Base-by-base conservation (phyloP, 1,140 invertebrate genomes). In the Microplitis demolitor region DNA sequence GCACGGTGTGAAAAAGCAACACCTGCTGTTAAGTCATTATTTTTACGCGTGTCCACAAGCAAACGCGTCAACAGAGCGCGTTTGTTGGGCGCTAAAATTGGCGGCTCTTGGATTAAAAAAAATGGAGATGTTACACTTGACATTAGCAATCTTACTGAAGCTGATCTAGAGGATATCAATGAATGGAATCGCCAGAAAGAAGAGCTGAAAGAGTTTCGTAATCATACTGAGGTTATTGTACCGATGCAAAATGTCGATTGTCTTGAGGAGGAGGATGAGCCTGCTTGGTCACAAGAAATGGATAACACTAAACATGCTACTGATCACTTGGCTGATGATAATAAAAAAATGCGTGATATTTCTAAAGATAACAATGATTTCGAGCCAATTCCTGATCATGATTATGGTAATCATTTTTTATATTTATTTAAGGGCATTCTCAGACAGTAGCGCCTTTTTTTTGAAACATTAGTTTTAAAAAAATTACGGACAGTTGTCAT, bases 1-100 rank as follows among this genome's bases (percentile, higher is more conserved):
- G 80, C 79, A 6, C 69, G 78, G n/a, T 85, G 82, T 72, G 72
- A 78, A 33, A 84, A 84, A 37, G 82, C 80, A 69, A 78, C 82
- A 0, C 79, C 80, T 39, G 78, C 82, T 24, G 69, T 84, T 0
- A 77, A 70, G 33, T 76, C 79, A 68, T 78, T 81, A 61, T 85
- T 85, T 53, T 78, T 82, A 53, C 78, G 81, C 67, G 76, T 80
- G 6, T 78, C 78, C 2, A 78, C 76, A 5, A 80, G 77, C 4
- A 83, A 84, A 50, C 79, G 74, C 66, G 76, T 79, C 5, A 83
- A 82, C 24, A 60, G 71, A 74, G 76, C 78, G 3, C 78, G 77
- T 62, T 77, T 80, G 3, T 75, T 78, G 54, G 73, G 72, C 31
- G 73, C 79, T 13, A 80, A 78, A 60, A 71, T 76, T 3, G 78